Base-by-base conservation (phyloP, 1,140 invertebrate genomes). In the Hylyphantes graminicola region DNA sequence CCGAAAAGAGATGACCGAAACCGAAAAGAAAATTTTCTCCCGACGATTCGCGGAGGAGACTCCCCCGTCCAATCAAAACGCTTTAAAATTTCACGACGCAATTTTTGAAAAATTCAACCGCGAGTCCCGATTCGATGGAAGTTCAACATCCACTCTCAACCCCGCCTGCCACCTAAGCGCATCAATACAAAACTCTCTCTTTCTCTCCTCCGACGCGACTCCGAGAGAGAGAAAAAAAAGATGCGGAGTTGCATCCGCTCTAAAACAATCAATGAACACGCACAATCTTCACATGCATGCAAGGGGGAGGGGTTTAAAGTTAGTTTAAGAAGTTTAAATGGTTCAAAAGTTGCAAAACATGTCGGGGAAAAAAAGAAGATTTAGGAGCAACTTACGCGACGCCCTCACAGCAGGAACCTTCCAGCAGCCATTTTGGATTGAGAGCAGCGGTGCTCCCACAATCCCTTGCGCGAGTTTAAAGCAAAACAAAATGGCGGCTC, bases 41-140 rank as follows among this genome's bases (percentile, higher is more conserved):
- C 12, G 75, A n/a, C 80, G 80, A 83, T 83, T 83, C 80, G 80
- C 21, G 70, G 80, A 63, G 80, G 50, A 17, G 17, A 72, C n/a
- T 61, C 53, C 59, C 70, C 80, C 80, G 80, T 63, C 80, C 80
- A 83, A 83, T 83, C 80, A 83, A 35, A 35, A 83, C 70, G 70
- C 80, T 83, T 83, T 83, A 83, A 83, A 83, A 83, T 83, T 83
- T 83, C 80, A 83, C 80, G 59, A 83, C 80, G 80, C 70, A 75
- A 83, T 83, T 83, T 83, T 83, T 83, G 72, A 83, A 83, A 76
- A 83, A 83, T 83, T 83, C 75, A 17, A 59, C 80, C 80, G 65
- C 80, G 80, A 83, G 80, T 59, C 80, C 70, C 80, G 63, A 83
- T 83, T 83, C 80, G 80, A 83, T 83, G 55, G 80, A 83, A 83